Percentiles rank a stretch among this genome's conserved stretches.
These are phyloP conservation scores for Lacerta viridis DNA, from an alignment of 2,797 vertebrate species.

Conservation along the genomic window DNA sequence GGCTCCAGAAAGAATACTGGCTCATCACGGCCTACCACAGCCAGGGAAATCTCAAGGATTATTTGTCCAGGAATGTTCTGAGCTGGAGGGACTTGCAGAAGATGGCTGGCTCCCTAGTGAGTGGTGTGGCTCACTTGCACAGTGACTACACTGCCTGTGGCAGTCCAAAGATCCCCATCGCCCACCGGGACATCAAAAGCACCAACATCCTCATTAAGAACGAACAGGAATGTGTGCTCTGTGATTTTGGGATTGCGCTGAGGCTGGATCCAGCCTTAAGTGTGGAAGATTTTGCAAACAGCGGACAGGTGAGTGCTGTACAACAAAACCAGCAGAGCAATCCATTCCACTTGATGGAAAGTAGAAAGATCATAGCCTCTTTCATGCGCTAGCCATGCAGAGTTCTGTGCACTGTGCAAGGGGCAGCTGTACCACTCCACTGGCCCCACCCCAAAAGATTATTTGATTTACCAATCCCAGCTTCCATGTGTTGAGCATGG, in stretches of 20 bases:
- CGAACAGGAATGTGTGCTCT: slow-evolving; percentile 85
- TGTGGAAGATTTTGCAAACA: slow-evolving; percentile 90
- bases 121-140: slow-evolving; percentile 89
- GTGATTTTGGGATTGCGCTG: slow-evolving; percentile 90
- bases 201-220: slow-evolving; percentile 90
- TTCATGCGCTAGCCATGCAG: too few species aligned
- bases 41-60: slow-evolving; percentile 91
- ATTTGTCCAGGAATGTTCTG: slow-evolving; percentile 83
- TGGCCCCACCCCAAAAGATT: neutral
- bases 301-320: slow-evolving; percentile 85
- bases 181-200: slow-evolving; percentile 91
- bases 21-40: slow-evolving; percentile 90
- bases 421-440: too few species aligned
- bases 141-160: slow-evolving; percentile 85
- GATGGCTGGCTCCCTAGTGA: slow-evolving; percentile 86
- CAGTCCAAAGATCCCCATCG: slow-evolving; percentile 85
- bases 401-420: neutral
- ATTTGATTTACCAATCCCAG: neutral
- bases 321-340: neutral
- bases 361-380: neutral
- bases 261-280: slow-evolving; percentile 87
- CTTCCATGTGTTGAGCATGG: neutral
- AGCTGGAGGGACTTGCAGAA: slow-evolving; percentile 88
- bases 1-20: slow-evolving; percentile 86
- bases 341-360: neutral